Evolutionary conservation across 2,888 invertebrate species (phyloP).

Genomic region (Lasioglossum zephyrum): DNA sequence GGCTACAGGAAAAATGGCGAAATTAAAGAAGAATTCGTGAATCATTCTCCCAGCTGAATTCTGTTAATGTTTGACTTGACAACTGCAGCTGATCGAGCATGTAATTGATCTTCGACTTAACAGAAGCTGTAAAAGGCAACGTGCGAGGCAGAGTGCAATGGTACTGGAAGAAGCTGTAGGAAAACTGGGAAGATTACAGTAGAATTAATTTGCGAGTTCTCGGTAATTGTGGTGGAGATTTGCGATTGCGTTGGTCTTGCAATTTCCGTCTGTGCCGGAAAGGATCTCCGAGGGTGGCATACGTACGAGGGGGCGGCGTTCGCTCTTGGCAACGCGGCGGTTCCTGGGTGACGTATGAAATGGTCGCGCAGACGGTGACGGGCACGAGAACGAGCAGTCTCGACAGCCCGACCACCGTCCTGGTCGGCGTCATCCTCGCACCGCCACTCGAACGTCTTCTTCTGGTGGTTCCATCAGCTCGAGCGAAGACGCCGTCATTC

Average conservation of each 20-base stretch:
- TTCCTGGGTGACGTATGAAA: slow-evolving; percentile 67
- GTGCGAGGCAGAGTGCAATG: background rate
- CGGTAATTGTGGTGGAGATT: background rate
- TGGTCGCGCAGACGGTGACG: slow-evolving; percentile 75
- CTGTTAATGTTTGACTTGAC: background rate
- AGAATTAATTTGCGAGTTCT: background rate
- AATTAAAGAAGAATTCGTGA: too few relatives aligned
- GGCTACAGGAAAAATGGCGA: too few relatives aligned
- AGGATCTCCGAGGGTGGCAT: slow-evolving; percentile 14
- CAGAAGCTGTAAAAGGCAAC: background rate
- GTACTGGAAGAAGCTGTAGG: background rate
- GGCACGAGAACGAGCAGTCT: slow-evolving; percentile 74
- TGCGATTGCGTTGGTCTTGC: background rate
- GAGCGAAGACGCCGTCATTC: slow-evolving; percentile 53
- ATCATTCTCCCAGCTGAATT: too few relatives aligned
- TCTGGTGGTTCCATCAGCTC: slow-evolving; percentile 60
- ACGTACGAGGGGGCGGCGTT: slow-evolving; percentile 64
- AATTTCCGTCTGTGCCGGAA: background rate
- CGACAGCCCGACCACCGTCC: slow-evolving; percentile 67
- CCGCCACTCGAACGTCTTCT: slow-evolving; percentile 53
- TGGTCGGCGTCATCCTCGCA: slow-evolving; percentile 68
- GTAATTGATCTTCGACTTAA: background rate
- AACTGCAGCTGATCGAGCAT: background rate
- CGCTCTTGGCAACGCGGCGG: slow-evolving; percentile 66
- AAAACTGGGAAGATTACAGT: background rate